Evolutionary conservation across 2,888 invertebrate genomes (phyloP), one percentile per base, ranked within the genome.

Genomic region (Sepiola atlantica): DNA sequence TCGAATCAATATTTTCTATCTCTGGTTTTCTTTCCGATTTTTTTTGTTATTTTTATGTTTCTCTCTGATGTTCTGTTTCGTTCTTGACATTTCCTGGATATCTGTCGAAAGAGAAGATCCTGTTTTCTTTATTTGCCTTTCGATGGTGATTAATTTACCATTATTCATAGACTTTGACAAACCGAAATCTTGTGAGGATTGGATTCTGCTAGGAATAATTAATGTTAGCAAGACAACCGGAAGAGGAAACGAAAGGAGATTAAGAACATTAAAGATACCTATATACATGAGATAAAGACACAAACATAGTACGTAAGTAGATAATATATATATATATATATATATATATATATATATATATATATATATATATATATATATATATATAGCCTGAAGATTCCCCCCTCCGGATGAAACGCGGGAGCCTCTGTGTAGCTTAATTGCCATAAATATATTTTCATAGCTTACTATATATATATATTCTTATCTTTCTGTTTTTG

Each of bases 131-230:
- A 28, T 12, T 35, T 45, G 16, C 8, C 28, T n/a, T 14, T 45
- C 20, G n/a, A 54, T 92, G n/a, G 28, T 92, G 14, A n/a, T 35
- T 55, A 92, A n/a, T 55, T 92, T 35, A n/a, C n/a, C 92, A 92
- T 92, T 54, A 54, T 92, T 92, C 45, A n/a, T 18, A 77, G 77
- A 77, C 77, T 77, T 32, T 77, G 77, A 77, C 77, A 77, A 77
- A 77, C n/a, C 16, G 77, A 77, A 32, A n/a, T 12, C n/a, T 32
- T n/a, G n/a, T 12, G 32, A 77, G 77, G 32, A 77, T 77, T 77
- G 14, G 77, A 32, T 92, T 55, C 45, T 92, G 55, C n/a, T 28
- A 35, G 55, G 16, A 92, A 55, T 92, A 55, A 54, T 92, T 35
- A 54, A 92, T 35, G n/a, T 92, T 35, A 18, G n/a, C 35, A 54